phyloP scores from a whole-genome alignment of 2,888 invertebrate genomes.

The Nephrotoma appendiculata region DNA sequence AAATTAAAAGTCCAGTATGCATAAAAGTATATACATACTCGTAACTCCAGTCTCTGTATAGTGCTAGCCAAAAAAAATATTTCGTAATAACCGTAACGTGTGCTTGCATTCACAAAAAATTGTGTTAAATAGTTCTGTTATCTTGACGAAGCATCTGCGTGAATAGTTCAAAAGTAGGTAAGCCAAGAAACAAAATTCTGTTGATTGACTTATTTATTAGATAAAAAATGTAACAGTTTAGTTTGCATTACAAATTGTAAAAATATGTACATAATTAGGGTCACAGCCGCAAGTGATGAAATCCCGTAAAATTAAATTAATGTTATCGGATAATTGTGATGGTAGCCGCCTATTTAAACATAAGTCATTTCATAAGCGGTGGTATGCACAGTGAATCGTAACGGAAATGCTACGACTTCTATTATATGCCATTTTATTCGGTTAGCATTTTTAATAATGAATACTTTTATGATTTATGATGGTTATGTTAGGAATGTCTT shows the following conservation, averaged over 20 bases:
- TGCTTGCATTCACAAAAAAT: not conserved
- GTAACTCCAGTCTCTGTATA: not conserved
- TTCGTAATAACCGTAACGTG: not conserved
- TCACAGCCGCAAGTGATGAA: not conserved
- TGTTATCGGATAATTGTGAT: not conserved
- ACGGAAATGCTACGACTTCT: not conserved
- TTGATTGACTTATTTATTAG: not conserved
- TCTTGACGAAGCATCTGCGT: not conserved
- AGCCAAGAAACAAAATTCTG: not conserved
- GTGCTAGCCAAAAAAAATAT: not conserved
- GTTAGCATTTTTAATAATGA: not conserved
- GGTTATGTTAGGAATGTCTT: not conserved
- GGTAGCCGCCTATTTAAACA: not conserved
- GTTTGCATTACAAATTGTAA: not conserved
- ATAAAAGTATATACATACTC: too few species aligned
- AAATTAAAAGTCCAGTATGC: not conserved
- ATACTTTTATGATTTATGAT: not conserved
- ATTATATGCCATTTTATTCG: not conserved
- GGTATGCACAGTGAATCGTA: not conserved
- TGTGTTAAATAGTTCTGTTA: not conserved
- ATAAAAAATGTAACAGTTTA: not conserved
- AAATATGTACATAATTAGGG: not conserved
- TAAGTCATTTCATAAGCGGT: not conserved
- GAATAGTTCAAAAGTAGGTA: not conserved
- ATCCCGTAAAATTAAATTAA: not conserved